phyloP scores from a whole-genome alignment of 1,140 invertebrate species.

The Globodera rostochiensis region DNA sequence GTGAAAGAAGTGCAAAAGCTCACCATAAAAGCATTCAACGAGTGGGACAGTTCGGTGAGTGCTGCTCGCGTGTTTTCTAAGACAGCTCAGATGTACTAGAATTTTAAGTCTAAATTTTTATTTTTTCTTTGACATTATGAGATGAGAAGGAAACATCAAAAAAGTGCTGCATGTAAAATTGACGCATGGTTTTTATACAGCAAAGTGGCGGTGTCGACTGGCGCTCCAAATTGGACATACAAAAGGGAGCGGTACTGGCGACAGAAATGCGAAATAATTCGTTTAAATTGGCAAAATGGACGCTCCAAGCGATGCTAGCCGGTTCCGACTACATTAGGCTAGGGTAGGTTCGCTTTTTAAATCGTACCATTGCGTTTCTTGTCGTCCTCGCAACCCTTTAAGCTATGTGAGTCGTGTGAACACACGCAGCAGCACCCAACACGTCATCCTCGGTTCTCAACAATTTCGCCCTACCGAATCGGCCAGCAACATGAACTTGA shows the following conservation, averaged over 20 bases:
- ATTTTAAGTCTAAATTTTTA: conserved; percentile 19
- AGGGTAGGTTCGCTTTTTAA: conserved; percentile 69
- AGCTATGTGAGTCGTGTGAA: conserved; percentile 90
- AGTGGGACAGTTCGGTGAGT: conserved; percentile 89
- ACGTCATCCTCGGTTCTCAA: conserved; percentile 95
- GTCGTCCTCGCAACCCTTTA: conserved; percentile 23
- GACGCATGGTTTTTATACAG: conserved; percentile 57
- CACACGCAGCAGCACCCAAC: conserved; percentile 88
- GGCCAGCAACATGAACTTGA: conserved; percentile 95
- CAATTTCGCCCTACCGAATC: conserved; percentile 98
- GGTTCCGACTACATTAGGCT: conserved; percentile 97
- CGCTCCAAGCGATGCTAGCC: conserved; percentile 89
- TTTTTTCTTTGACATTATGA: conserved; percentile 30
- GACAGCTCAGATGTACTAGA: neutral
- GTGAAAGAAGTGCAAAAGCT: conserved; percentile 81
- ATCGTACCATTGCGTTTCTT: neutral
- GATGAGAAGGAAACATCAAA: no score
- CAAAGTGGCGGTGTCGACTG: conserved; percentile 93
- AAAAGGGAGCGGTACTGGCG: conserved; percentile 93
- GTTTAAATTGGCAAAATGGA: conserved; percentile 98
- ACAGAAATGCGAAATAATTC: conserved; percentile 98
- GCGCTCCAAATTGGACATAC: conserved; percentile 93
- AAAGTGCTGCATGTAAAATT: no score
- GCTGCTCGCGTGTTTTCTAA: no score
- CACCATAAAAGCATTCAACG: conserved; percentile 95